Percentiles rank a stretch among this genome's conserved stretches.
Evolutionary conservation across 53 echinoderm and acorn worm species (phyloP).

Genomic region (Antedon mediterranea): DNA sequence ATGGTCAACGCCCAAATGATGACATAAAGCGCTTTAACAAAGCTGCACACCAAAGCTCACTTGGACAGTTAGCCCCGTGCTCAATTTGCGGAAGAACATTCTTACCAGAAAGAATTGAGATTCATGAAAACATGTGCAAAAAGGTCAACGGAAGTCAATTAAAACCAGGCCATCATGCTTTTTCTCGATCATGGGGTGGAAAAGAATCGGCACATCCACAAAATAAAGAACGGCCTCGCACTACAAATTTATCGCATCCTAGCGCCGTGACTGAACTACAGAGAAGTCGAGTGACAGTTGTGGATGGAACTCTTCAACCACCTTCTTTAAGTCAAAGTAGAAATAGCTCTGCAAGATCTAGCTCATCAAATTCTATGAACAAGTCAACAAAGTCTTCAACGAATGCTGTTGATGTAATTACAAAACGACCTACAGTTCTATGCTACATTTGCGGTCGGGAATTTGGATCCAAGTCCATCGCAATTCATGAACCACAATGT

Average conservation of each 20-base stretch:
- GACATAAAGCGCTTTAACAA: background rate
- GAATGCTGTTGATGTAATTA: background rate
- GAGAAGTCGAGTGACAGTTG: conserved; percentile 43
- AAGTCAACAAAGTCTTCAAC: background rate
- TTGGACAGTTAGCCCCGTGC: conserved; percentile 42
- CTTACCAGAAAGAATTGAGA: conserved; percentile 47
- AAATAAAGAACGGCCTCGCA: conserved; percentile 31
- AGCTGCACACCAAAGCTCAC: background rate
- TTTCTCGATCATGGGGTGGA: conserved; percentile 49
- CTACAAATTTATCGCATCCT: conserved; percentile 62
- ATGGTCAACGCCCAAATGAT: background rate
- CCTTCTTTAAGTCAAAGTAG: background rate
- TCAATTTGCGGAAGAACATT: conserved; percentile 57
- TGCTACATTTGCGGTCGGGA: conserved; percentile 98
- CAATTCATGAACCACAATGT: conserved; percentile 95
- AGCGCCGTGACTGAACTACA: conserved; percentile 64
- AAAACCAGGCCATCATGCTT: background rate
- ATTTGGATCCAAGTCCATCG: conserved; percentile 86
- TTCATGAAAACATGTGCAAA: conserved; percentile 16
- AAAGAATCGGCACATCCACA: conserved; percentile 1
- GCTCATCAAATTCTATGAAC: background rate
- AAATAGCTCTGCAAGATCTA: background rate
- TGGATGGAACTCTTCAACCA: conserved; percentile 3
- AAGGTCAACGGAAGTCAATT: background rate
- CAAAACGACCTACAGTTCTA: conserved; percentile 44